Conservation (phyloP, 2,113 vertebrate species). For the Etia nguti region DNA sequence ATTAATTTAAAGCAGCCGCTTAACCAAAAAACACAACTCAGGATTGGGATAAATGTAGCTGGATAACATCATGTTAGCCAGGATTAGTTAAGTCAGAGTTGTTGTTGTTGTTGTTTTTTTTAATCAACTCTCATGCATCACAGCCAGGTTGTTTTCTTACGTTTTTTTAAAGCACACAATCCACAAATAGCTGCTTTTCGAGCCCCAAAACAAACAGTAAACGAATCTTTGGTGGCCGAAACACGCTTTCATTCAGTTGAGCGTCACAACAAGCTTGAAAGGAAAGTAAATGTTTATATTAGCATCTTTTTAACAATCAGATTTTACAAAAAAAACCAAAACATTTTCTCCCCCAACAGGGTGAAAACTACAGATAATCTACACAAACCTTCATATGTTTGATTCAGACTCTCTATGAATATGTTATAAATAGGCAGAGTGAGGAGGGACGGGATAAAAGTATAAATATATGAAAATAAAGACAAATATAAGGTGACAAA, state of each 20-base stretch:
- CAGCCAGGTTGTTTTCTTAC: not conserved
- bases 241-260: not conserved
- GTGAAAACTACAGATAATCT: not conserved
- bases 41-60: not conserved
- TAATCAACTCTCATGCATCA: not conserved
- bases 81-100: not conserved
- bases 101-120: not conserved
- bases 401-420: not conserved
- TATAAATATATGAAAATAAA: constrained; percentile 12
- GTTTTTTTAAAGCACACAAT: not conserved
- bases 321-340: not conserved
- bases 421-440: not conserved
- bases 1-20: not conserved
- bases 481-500: constrained; percentile 42
- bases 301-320: constrained; percentile 13
- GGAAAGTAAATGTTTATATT: not conserved
- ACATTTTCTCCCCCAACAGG: not conserved
- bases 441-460: not conserved
- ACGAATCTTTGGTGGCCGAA: not conserved
- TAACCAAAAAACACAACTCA: not conserved
- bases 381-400: constrained; percentile 6
- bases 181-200: not conserved
- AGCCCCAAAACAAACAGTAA: not conserved
- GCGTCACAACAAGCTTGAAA: constrained; percentile 7
- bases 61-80: not conserved